A percentile compares a stretch with the other conserved stretches of the same genome.
phyloP scores from a whole-genome alignment of 1,140 invertebrate species.

The Dinothrombium tinctorium region DNA sequence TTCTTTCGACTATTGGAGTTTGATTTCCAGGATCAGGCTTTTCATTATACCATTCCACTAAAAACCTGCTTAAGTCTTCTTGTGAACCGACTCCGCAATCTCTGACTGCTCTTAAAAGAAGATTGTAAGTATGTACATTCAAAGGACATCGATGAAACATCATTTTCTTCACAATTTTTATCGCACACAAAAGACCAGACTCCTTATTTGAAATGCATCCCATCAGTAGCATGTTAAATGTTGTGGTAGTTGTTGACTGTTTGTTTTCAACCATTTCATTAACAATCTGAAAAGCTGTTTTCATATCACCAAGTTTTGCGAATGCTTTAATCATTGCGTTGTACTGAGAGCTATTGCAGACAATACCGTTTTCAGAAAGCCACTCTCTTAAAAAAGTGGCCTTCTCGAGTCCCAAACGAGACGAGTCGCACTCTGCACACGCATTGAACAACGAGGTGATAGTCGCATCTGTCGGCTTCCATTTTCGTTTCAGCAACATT shows the following conservation, averaged over 20 bases:
- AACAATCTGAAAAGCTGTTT: conserved; percentile 46
- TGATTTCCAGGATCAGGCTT: too few species aligned
- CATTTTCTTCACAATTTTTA: conserved; percentile 66
- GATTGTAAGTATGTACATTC: conserved; percentile 39
- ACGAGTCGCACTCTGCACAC: conserved; percentile 43
- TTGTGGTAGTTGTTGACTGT: conserved; percentile 36
- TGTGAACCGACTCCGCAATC: conserved; percentile 46
- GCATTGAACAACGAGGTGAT: conserved; percentile 68
- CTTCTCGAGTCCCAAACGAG: conserved; percentile 32
- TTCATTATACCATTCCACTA: conserved; percentile 5
- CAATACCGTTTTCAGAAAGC: conserved; percentile 37
- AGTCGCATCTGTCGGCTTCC: conserved; percentile 37
- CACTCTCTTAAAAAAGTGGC: conserved; percentile 36
- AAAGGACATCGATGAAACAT: conserved; percentile 34
- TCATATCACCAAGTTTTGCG: conserved; percentile 46
- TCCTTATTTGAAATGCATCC: conserved; percentile 50
- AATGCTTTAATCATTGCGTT: conserved; percentile 76
- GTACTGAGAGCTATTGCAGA: conserved; percentile 30
- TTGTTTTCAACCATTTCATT: conserved; percentile 49
- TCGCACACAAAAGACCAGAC: conserved; percentile 47
- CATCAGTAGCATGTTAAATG: conserved; percentile 53
- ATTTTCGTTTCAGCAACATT: conserved; percentile 43
- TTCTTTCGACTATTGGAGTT: too few species aligned
- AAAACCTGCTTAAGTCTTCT: conserved; percentile 8
- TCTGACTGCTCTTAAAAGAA: conserved; percentile 44